Conservation (phyloP, 2,797 vertebrate genomes). For the Pseudomugil tenellus region DNA sequence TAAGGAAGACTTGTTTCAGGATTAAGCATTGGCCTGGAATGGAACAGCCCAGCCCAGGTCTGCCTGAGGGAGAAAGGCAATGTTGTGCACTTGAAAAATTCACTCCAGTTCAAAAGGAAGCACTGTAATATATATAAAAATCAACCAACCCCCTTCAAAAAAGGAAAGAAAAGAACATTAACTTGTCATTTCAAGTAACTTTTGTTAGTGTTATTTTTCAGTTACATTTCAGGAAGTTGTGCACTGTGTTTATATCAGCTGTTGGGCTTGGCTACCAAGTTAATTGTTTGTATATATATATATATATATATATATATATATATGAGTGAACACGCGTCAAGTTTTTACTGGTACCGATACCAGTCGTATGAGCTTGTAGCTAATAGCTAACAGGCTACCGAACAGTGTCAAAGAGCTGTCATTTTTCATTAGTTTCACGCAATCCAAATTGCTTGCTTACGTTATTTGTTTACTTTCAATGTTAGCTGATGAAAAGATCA, state of each 20-base stretch:
- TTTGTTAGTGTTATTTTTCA: constrained; percentile 8
- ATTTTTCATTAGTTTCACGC: constrained; percentile 26
- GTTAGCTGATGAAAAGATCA: neutral
- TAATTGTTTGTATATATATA: too few relatives aligned
- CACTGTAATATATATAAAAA: too few relatives aligned
- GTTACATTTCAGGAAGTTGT: constrained; percentile 56
- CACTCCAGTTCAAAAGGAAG: too few relatives aligned
- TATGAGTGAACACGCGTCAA: too few relatives aligned
- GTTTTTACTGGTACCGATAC: too few relatives aligned
- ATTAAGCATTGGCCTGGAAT: neutral
- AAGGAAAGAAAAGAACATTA: constrained; percentile 11
- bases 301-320: too few relatives aligned
- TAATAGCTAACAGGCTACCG: constrained; percentile 46
- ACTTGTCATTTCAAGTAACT: constrained; percentile 5
- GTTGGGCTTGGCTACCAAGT: neutral
- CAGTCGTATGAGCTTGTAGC: constrained; percentile 32
- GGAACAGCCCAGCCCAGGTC: neutral
- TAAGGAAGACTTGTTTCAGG: neutral
- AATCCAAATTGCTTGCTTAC: neutral
- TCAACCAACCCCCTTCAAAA: neutral
- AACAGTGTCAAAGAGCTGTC: constrained; percentile 50
- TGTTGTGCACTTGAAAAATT: neutral
- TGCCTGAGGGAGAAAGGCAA: neutral
- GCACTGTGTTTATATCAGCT: constrained; percentile 31
- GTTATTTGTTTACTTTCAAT: neutral